phyloP scores from a whole-genome alignment of 1,140 invertebrate species.

The Calephelis nemesis region DNA sequence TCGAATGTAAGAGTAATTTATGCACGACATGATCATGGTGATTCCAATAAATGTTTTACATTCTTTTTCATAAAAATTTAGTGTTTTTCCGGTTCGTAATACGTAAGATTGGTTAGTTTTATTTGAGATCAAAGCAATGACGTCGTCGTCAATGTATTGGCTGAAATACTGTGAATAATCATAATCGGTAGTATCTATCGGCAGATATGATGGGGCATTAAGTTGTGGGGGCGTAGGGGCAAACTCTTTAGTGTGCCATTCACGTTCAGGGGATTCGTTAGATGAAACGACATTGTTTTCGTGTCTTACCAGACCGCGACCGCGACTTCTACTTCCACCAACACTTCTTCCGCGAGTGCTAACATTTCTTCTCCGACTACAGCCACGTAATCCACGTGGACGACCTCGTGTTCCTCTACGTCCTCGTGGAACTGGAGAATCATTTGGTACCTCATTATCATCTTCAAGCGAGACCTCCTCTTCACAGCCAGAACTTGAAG shows the following conservation, averaged over 20 bases:
- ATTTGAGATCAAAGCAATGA: slow-evolving; percentile 8
- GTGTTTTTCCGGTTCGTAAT: slow-evolving; percentile 7
- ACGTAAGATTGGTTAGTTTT: slow-evolving; percentile 14
- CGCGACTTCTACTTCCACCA: neutral
- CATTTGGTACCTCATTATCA: slow-evolving; percentile 6
- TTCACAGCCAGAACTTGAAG: slow-evolving; percentile 20
- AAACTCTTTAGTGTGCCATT: too few species aligned
- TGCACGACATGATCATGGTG: slow-evolving; percentile 18
- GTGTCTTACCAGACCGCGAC: neutral
- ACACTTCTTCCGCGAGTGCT: slow-evolving; percentile 3
- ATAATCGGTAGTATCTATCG: too few species aligned
- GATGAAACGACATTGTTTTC: too few species aligned
- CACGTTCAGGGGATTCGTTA: too few species aligned
- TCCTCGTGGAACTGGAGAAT: slow-evolving; percentile 13
- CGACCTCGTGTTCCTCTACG: slow-evolving; percentile 8
- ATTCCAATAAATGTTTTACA: slow-evolving; percentile 31
- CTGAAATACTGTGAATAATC: slow-evolving; percentile 3
- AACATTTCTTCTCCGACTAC: slow-evolving; percentile 1
- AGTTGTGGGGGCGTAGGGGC: too few species aligned
- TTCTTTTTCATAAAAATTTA: slow-evolving; percentile 10
- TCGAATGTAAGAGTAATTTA: slow-evolving; percentile 23
- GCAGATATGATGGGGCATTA: too few species aligned
- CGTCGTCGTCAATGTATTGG: slow-evolving; percentile 24
- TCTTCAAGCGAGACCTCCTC: slow-evolving; percentile 13
- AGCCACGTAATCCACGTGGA: neutral